Base-by-base conservation (phyloP, 2,113 vertebrate genomes). In the Thunnus maccoyii region DNA sequence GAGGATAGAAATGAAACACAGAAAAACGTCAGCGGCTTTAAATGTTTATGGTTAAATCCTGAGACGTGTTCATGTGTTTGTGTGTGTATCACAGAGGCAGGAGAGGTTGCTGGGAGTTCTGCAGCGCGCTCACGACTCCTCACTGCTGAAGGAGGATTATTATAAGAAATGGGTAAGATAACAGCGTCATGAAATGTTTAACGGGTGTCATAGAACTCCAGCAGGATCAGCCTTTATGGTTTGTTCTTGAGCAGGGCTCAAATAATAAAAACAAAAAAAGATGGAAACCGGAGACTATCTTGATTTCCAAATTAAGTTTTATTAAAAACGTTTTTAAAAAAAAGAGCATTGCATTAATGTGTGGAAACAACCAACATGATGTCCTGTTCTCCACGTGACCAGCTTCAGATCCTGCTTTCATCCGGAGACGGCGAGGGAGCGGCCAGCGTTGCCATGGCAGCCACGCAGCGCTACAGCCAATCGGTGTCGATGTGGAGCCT, bases 81-180 rank as follows among this genome's bases (percentile, higher is more conserved):
- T 78, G 61, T 82, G 17, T 74, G 20, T 20, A 1, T 80, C 89
- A 66, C 91, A 99, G 98, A 97, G 98, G 86, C 93, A 94, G 87
- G 87, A 96, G 87, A 95, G 95, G 90, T 91, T 96, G 61, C 88
- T 97, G 84, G 78, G 55, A 62, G 95, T 95, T 16, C 94, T 97
- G 79, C 92, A 74, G 84, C 96, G 94, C 44, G 97, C 97, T 9
- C 96, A 97, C 2, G 94, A 97, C 12, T 91, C 92, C 10, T 91
- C 30, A 4, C 86, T 96, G 91, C 93, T 99, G 54, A 89, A 95
- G 44, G 96, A 97, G 91, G 61, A 77, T 56, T 95, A 96, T 64
- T 98, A 97, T 76, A 96, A 95, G 86, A 96, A 94, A 71, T 99
- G 97, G 98, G 98, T 99, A 94, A 96, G 96, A 74, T 56, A 68